Evolutionary conservation across 2,888 invertebrate species (phyloP).

Genomic region (Homarus gammarus): DNA sequence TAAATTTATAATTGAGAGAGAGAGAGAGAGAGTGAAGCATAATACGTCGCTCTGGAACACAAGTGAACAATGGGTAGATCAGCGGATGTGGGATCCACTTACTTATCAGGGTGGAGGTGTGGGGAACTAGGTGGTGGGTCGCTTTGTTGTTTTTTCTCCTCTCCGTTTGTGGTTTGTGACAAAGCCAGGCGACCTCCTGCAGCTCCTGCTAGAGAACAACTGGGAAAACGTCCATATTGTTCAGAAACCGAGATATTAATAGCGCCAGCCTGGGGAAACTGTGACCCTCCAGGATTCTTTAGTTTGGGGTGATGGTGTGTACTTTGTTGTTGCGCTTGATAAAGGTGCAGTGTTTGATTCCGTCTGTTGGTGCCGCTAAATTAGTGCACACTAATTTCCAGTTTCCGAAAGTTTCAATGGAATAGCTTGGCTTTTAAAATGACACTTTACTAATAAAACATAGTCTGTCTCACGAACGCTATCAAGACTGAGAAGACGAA

Average conservation of each 20-base stretch:
- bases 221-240: slow-evolving; percentile 66
- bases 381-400: no score
- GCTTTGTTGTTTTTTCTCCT: not conserved
- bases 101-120: slow-evolving; percentile 6
- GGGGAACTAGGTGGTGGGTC: not conserved
- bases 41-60: no score
- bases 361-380: not conserved
- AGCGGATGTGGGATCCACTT: not conserved
- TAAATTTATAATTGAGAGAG: no score
- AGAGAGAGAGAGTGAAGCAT: no score
- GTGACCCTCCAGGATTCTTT: slow-evolving; percentile 61
- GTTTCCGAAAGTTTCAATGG: not conserved
- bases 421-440: not conserved
- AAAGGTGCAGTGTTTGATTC: not conserved
- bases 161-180: slow-evolving; percentile 18
- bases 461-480: not conserved
- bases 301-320: slow-evolving; percentile 15
- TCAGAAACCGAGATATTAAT: slow-evolving; percentile 49
- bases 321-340: not conserved
- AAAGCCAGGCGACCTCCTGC: slow-evolving; percentile 25
- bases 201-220: slow-evolving; percentile 66
- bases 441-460: not conserved
- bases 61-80: no score
- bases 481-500: not conserved
- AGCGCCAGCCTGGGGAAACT: slow-evolving; percentile 54